These are phyloP conservation scores for Bombus sylvicola DNA, from an alignment of 1,140 invertebrate genomes.

Conservation along the genomic window DNA sequence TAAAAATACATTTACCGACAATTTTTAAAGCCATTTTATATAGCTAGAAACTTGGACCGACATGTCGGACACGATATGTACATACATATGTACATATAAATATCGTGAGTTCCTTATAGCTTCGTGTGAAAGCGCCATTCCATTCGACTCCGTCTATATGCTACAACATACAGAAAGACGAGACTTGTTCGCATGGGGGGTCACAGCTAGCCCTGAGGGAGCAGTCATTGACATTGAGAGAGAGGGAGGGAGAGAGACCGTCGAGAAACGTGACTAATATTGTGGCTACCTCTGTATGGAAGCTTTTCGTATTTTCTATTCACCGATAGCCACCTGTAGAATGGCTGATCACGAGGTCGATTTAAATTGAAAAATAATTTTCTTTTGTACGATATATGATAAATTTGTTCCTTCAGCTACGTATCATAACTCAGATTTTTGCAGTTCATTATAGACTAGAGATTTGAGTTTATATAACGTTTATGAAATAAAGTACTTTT, in stretches of 20 bases:
- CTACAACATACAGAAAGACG: slow-evolving; percentile 63
- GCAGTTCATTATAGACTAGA: not conserved
- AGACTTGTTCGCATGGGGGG: slow-evolving; percentile 70
- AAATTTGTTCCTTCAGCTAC: not conserved
- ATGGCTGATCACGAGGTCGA: not conserved
- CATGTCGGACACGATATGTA: not conserved
- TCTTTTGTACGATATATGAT: too few relatives aligned
- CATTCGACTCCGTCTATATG: slow-evolving; percentile 39
- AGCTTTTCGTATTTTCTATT: slow-evolving; percentile 53
- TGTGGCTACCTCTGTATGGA: slow-evolving; percentile 42
- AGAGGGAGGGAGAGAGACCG: slow-evolving; percentile 34
- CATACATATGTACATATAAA: slow-evolving; percentile 29
- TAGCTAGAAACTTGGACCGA: not conserved
- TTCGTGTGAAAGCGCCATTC: slow-evolving; percentile 75
- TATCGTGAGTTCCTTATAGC: slow-evolving; percentile 55
- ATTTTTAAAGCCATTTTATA: not conserved
- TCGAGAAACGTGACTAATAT: slow-evolving; percentile 72
- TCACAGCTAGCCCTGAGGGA: slow-evolving; percentile 70
- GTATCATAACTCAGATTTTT: not conserved
- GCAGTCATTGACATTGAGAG: slow-evolving; percentile 78
- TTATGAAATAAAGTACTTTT: not conserved
- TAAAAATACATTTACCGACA: not conserved
- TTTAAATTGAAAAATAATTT: not conserved
- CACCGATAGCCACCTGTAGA: slow-evolving; percentile 25
- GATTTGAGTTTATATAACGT: not conserved